Evolutionary conservation across 1,140 invertebrate genomes (phyloP).

Genomic region (Drosophila serrata): DNA sequence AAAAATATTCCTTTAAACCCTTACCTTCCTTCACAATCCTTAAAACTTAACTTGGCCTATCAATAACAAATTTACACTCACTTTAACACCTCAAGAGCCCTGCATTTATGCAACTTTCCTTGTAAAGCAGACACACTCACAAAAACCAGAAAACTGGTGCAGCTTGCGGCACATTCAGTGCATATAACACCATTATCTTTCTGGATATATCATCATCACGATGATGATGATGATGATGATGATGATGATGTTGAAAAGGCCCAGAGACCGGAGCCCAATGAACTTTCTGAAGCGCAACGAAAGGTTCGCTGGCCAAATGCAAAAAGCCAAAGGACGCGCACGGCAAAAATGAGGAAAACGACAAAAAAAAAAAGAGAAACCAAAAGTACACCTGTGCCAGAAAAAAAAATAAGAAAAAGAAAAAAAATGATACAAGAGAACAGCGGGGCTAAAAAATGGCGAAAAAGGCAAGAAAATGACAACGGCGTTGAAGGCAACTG

Average conservation of each 20-base stretch:
- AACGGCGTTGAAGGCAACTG: slow-evolving; percentile 61
- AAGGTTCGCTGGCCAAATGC: slow-evolving; percentile 69
- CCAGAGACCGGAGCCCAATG: slow-evolving; percentile 59
- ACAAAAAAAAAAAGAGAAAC: slow-evolving; percentile 43
- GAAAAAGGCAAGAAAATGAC: slow-evolving; percentile 79
- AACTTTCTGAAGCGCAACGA: slow-evolving; percentile 82
- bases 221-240: neutral
- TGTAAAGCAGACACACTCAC: neutral
- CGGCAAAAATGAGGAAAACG: slow-evolving; percentile 18
- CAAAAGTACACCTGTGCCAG: slow-evolving; percentile 78
- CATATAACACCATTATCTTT: slow-evolving; percentile 34
- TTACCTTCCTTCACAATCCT: neutral
- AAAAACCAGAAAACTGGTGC: slow-evolving; percentile 38
- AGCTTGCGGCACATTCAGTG: slow-evolving; percentile 43
- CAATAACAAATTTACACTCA: slow-evolving; percentile 49
- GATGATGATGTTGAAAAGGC: slow-evolving; percentile 24
- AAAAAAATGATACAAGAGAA: slow-evolving; percentile 47
- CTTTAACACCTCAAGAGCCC: slow-evolving; percentile 57
- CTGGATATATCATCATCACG: slow-evolving; percentile 11
- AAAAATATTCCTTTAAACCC: too few species aligned
- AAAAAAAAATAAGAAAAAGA: slow-evolving; percentile 59
- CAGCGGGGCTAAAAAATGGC: slow-evolving; percentile 65
- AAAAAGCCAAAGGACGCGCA: slow-evolving; percentile 72
- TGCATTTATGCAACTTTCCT: slow-evolving; percentile 18
- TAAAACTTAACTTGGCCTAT: slow-evolving; percentile 3